Evolutionary conservation across 1,140 invertebrate genomes (phyloP), one percentile per base, ranked within the genome.

Genomic region (Calephelis virginiensis): DNA sequence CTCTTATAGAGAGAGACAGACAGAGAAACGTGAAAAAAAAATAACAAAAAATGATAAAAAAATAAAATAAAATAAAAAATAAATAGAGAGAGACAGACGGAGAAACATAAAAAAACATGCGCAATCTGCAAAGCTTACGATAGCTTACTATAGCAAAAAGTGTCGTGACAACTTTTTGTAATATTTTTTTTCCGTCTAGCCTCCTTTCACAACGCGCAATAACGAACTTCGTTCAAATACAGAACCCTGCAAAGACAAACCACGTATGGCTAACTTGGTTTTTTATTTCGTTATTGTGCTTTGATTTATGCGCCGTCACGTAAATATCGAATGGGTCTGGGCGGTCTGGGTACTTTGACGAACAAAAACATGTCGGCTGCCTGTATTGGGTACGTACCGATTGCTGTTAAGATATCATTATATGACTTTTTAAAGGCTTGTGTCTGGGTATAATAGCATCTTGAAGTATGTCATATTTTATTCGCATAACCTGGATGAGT

Each of bases 271-370:
- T 69, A 60, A 49, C 48, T 47, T 61, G 53, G 49, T 63, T 77
- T 79, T 78, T 74, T 78, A 67, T 68, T 73, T 69, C 66, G 66
- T 74, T 70, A 77, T 77, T 79, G 75, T 77, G 63, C 65, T 66
- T 72, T 79, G 77, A 79, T 79, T 75, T 79, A 79, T 77, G 75
- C 77, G 67, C 61, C 68, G 72, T 73, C 77, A 79, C 75, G 77
- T 76, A 71, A 72, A 69, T 68, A 67, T 66, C 68, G 61, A 56
- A 45, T 64, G 71, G 62, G 47, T 67, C 63, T 56, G 71, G 71
- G 69, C 59, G 72, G 69, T 67, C 68, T 45, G 70, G 67, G 66
- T 10, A 49, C 65, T 28, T 48, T 37, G 38, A 59, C 43, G 65
- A 48, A 59, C 66, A 76, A 74, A 76, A 75, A 75, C 73, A 75